A percentile compares a stretch with the other conserved stretches of the same genome.
These are phyloP conservation scores for Myripristis murdjan DNA, from an alignment of 2,797 vertebrate genomes.

Conservation along the genomic window DNA sequence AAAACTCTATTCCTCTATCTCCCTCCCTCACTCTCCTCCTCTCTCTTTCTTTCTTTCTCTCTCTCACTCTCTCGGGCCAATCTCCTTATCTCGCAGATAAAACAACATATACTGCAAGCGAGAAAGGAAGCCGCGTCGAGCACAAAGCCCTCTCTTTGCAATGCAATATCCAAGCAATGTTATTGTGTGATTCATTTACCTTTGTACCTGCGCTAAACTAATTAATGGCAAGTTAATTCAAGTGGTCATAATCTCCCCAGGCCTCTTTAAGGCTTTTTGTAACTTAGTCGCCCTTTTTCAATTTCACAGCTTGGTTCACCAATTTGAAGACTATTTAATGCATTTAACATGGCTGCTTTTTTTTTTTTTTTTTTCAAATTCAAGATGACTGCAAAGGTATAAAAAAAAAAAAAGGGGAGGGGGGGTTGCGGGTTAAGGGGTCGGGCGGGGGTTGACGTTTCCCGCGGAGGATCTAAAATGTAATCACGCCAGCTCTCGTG, in stretches of 20 bases:
- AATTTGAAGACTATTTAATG: constrained; percentile 59
- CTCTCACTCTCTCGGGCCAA: constrained; percentile 21
- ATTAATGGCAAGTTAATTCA: constrained; percentile 72
- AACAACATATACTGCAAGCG: constrained; percentile 30
- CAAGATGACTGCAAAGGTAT: constrained; percentile 9
- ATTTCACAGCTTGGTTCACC: constrained; percentile 69
- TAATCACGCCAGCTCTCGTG: constrained; percentile 57
- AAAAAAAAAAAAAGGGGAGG: no score
- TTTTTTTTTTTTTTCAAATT: no score
- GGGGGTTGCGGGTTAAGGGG: background rate
- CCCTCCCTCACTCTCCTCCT: constrained; percentile 27
- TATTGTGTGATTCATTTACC: constrained; percentile 19
- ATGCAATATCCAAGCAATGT: constrained; percentile 10
- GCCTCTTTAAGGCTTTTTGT: constrained; percentile 56
- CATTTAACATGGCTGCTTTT: constrained; percentile 37
- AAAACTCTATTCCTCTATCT: constrained; percentile 49
- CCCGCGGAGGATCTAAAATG: constrained; percentile 62
- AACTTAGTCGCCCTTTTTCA: constrained; percentile 56
- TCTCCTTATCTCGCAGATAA: constrained; percentile 53
- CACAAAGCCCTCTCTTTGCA: background rate
- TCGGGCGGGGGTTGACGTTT: constrained; percentile 22
- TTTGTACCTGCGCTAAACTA: constrained; percentile 51
- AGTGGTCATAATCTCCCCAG: constrained; percentile 69
- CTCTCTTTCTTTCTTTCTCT: constrained; percentile 24
- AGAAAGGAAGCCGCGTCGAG: background rate